Conservation (phyloP, 2,888 invertebrate genomes). For the Parnassius mnemosyne region DNA sequence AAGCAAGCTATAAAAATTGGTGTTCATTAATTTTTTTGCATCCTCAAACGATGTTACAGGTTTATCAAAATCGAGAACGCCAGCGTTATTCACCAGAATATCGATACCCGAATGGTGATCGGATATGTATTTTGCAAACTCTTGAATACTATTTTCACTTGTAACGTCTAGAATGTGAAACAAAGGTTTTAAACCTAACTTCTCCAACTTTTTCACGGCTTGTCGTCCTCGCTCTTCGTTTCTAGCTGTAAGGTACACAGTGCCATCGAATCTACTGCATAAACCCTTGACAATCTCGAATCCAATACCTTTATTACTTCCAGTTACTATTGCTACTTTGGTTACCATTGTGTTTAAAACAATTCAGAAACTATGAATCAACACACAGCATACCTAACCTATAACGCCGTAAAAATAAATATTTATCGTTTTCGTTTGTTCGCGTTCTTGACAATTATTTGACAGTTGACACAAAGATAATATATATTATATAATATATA, state of each 20-base stretch:
- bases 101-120: conserved; percentile 85
- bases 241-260: conserved; percentile 87
- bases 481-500: too few species aligned
- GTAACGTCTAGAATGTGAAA: conserved; percentile 87
- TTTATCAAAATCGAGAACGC: conserved; percentile 83
- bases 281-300: conserved; percentile 78
- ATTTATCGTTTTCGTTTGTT: conserved; percentile 37
- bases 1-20: conserved; percentile 86
- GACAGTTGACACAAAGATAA: conserved; percentile 20
- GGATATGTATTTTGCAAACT: conserved; percentile 80
- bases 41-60: conserved; percentile 84
- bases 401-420: conserved; percentile 60
- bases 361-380: conserved; percentile 49
- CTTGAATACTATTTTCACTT: conserved; percentile 80
- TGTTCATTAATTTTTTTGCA: conserved; percentile 84
- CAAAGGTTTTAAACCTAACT: conserved; percentile 77
- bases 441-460: conserved; percentile 35
- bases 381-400: conserved; percentile 31
- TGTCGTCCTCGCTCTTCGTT: conserved; percentile 81
- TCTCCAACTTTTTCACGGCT: conserved; percentile 82
- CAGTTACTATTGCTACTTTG: conserved; percentile 77
- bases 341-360: conserved; percentile 73
- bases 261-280: conserved; percentile 84
- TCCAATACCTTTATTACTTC: conserved; percentile 72
- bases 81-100: conserved; percentile 89